Evolutionary conservation across 2,888 invertebrate genomes (phyloP), one percentile per base, ranked within the genome.

Genomic region (Brachycybe producta): DNA sequence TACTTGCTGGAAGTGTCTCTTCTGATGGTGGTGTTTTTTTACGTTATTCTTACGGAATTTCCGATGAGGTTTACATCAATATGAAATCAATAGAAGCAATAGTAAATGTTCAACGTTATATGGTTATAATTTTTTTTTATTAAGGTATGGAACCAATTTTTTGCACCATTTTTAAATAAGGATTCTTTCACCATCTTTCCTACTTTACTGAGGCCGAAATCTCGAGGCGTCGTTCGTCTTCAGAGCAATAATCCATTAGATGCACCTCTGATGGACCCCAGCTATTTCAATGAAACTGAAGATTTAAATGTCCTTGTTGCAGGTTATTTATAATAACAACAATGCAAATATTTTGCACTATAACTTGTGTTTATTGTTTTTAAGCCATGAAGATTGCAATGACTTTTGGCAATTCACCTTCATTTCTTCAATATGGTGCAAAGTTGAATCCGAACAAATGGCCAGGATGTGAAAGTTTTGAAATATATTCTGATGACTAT

Each of bases 231-330:
- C 8, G 38, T 52, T 5, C 73, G 78, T 55, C 68, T 95, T 23
- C 74, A 75, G 49, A 82, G 81, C 52, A 78, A 78, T 0, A 84
- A 91, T 68, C 94, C 94, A 0, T 82, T 82, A 58, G 80, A 84
- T 43, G 81, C 82, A 61, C 94, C 95, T 0, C 64, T 82, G 27
- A 87, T 97, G 65, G 79, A 94, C 65, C 86, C 95, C 1, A 88
- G 92, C 62, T 97, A 97, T 64, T 82, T 92, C 59, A 79, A 80
- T 54, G 79, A 90, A 65, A 80, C 82, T 0, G 64, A 75, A 51
- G 88, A 84, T 64, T 80, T 84, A 0, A 76, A 79, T 48, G 78
- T 79, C 0, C 69, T 90, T 11, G 82, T 87, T 0, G 88, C 88
- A 66, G 87, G 62, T 62, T n/a, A n/a, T n/a, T n/a, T n/a, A n/a